Evolutionary conservation across 2,113 vertebrate species (phyloP), one percentile per base, ranked within the genome.

Genomic region (Strigops habroptila): DNA sequence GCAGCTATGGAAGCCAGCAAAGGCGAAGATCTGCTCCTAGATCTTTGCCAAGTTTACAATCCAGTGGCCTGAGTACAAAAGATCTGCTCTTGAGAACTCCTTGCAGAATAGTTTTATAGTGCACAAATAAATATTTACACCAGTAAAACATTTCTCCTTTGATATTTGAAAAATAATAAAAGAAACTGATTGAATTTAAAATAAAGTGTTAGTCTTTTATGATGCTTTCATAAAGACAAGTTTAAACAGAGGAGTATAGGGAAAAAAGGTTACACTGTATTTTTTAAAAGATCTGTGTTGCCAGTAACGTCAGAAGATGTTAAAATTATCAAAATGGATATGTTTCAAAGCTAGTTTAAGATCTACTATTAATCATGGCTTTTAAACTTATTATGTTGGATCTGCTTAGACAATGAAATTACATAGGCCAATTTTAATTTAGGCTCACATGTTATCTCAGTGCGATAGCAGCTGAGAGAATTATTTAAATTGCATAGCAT

Each of bases 161-260:
- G 65, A 27, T 44, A 73, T 64, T 31, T 81, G 52, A 76, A 82
- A 93, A 71, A 70, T 6, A 74, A 57, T 41, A 57, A 37, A 60
- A 79, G 4, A 39, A 91, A 78, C 7, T 25, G 22, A 64, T 43
- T 23, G 2, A 33, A 65, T 39, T 60, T 37, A 44, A 91, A 86
- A 57, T 22, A 23, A 75, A 41, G 37, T 37, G 14, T 53, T 84
- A 41, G 12, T 7, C 23, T 87, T 88, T 81, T 41, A 62, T 2
- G 3, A 78, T 27, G 28, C 10, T 84, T 86, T 46, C 18, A 70
- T 24, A 55, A 74, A 90, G 24, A 73, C 86, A 77, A 75, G 3
- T 15, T n/a, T 49, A 57, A 89, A 90, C 55, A 16, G 12, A 35
- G 4, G 1, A 1, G 1, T 0, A 22, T 14, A 28, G 2, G 8